Evolutionary conservation across 2,797 vertebrate genomes (phyloP).

Genomic region (Trichosurus vulpecula): DNA sequence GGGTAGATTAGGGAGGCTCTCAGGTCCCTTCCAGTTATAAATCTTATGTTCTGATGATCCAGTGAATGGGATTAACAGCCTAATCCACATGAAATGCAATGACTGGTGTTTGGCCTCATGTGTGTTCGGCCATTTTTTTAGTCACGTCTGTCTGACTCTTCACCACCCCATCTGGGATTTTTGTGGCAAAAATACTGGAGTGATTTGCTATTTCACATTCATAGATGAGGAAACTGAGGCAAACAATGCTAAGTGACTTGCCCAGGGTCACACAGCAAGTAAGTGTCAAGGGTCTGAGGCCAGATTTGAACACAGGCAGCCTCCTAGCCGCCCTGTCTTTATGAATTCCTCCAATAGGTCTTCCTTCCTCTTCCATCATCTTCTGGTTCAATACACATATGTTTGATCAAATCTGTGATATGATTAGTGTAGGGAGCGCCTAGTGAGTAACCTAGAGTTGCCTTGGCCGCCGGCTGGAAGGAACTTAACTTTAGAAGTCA

Average conservation of each 20-base stretch:
- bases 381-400: not conserved
- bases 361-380: not conserved
- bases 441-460: not conserved
- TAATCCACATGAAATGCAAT: not conserved
- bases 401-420: not conserved
- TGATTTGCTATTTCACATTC: not conserved
- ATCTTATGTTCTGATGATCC: not conserved
- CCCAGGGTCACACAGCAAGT: not conserved
- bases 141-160: not conserved
- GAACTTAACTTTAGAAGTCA: not conserved
- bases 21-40: not conserved
- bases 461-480: not conserved
- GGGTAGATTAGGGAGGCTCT: not conserved
- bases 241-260: too few relatives aligned
- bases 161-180: not conserved
- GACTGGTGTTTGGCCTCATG: not conserved
- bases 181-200: not conserved
- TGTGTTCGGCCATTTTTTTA: not conserved
- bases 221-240: not conserved
- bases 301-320: not conserved
- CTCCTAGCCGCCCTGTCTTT: not conserved
- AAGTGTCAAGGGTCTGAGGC: not conserved
- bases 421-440: not conserved
- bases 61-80: not conserved
- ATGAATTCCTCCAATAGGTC: not conserved